Evolutionary conservation across 2,888 invertebrate species (phyloP), one percentile per base, ranked within the genome.

Genomic region (Timema podura): DNA sequence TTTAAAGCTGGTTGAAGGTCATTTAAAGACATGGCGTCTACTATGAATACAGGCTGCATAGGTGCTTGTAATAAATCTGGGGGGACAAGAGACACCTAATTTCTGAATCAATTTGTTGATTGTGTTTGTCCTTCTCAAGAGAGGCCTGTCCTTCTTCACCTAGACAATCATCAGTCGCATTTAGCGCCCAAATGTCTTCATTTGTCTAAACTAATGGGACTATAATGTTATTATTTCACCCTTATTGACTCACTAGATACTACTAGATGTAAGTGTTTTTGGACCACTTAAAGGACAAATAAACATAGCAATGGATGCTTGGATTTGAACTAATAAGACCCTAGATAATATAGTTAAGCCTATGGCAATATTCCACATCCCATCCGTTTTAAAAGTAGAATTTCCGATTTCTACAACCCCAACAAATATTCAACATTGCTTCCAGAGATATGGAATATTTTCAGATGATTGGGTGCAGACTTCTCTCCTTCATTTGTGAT

Each of bases 231-330:
- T 61, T 45, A 61, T 61, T 61, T 61, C 30, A 10, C 9, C 61
- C 61, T 8, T 45, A 30, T 11, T 61, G 30, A 30, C 9, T 30
- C 61, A 5, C 44, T 13, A 44, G 44, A 30, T 7, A 61, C 61
- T 45, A 10, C 45, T 61, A 30, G 61, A 61, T 45, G 44, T 9
- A 30, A 61, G 30, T 54, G 10, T 9, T 54, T 16, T 44, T 59
- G 59, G 59, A 11, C 59, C 5, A 44, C 59, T 59, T 59, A 59
- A 15, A 11, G 44, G 11, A 44, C 59, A 59, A 9, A 59, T 59
- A 59, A 59, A 59, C 44, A 59, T 44, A 59, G 16, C 59, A 16
- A 59, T 59, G 59, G 59, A 59, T 59, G 59, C 30, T 6, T 59
- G 16, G 59, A 59, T 59, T 59, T 6, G 59, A 44, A 59, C 6